Percentiles rank a stretch among this genome's conserved stretches.
These are phyloP conservation scores for Pyrocephalus nanus DNA, from an alignment of 2,797 vertebrate species.

Conservation along the genomic window DNA sequence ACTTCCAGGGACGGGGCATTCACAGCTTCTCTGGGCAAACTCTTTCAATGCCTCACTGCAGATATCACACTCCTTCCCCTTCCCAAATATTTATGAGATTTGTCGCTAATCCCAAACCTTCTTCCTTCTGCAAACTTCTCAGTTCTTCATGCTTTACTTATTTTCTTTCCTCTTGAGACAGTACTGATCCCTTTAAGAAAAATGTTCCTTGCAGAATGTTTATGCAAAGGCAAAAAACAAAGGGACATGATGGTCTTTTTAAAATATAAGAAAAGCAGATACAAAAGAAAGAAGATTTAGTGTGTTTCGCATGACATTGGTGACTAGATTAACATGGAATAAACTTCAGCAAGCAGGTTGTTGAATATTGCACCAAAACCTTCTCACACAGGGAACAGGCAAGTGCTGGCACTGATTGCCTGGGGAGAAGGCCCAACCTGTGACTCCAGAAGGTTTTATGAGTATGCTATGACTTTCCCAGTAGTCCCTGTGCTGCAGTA, in stretches of 20 bases:
- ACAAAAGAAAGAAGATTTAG: not conserved
- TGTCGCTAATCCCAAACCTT: not conserved
- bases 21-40: not conserved
- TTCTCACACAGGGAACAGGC: not conserved
- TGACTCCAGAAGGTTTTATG: not conserved
- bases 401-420: not conserved
- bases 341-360: not conserved
- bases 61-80: not conserved
- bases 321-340: not conserved
- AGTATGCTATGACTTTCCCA: not conserved
- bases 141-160: not conserved
- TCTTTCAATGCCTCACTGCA: not conserved
- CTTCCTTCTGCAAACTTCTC: not conserved
- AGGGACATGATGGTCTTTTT: rapidly evolving
- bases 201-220: not conserved
- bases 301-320: not conserved
- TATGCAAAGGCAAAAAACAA: not conserved
- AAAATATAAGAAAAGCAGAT: not conserved
- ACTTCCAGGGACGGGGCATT: not conserved
- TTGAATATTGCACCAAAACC: not conserved
- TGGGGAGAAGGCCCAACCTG: not conserved
- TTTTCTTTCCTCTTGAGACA: not conserved
- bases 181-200: not conserved
- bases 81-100: not conserved
- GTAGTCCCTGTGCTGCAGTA: not conserved